A percentile compares a stretch with the other conserved stretches of the same genome.
Evolutionary conservation across 2,888 invertebrate species (phyloP).

Genomic region (Caenorhabditis sinica): DNA sequence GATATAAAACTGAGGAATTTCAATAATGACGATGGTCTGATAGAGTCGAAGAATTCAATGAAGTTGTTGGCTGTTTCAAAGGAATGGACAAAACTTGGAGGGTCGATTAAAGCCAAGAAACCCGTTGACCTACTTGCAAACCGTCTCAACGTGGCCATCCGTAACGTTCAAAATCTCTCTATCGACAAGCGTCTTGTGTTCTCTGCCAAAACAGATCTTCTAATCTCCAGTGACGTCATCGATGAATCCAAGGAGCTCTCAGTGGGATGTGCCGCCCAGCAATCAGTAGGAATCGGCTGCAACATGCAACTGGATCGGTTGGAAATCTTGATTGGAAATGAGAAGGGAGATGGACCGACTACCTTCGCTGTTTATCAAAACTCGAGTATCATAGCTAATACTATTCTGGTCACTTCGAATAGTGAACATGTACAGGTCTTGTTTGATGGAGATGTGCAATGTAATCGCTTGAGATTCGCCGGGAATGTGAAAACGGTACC

Average conservation of each 20-base stretch:
- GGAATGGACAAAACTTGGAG: constrained; percentile 74
- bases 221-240: constrained; percentile 69
- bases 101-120: constrained; percentile 70
- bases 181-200: constrained; percentile 70
- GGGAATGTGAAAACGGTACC: constrained; percentile 60
- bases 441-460: constrained; percentile 61
- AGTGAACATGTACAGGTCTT: constrained; percentile 58
- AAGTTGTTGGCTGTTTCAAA: constrained; percentile 69
- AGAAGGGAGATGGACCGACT: background rate
- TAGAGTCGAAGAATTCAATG: constrained; percentile 74
- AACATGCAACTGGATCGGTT: constrained; percentile 70
- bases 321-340: constrained; percentile 63
- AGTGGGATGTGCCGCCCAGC: constrained; percentile 73
- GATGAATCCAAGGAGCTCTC: constrained; percentile 70
- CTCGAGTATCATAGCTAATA: constrained; percentile 56
- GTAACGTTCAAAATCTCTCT: constrained; percentile 56
- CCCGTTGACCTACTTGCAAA: constrained; percentile 66
- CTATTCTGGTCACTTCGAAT: constrained; percentile 58
- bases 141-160: constrained; percentile 60
- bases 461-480: constrained; percentile 61
- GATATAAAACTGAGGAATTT: constrained; percentile 73
- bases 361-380: constrained; percentile 60
- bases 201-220: constrained; percentile 72
- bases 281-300: constrained; percentile 69
- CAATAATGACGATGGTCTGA: constrained; percentile 72